Base-by-base conservation (phyloP, 2,888 invertebrate species). In the Ormyrus thymus region DNA sequence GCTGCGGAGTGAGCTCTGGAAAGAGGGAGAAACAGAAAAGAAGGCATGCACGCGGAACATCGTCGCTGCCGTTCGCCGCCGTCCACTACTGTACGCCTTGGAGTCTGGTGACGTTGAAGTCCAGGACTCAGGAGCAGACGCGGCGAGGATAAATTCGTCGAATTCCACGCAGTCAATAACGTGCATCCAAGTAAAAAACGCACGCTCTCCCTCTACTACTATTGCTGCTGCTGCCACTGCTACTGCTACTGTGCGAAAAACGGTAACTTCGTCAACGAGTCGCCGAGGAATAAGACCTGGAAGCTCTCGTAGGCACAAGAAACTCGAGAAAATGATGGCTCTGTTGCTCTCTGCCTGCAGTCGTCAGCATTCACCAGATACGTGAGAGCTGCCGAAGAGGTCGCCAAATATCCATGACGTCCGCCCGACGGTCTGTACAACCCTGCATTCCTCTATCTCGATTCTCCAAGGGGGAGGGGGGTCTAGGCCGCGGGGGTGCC, bases 341-440 rank as follows among this genome's bases (percentile, higher is more conserved):
- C 8, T 55, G 69, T 48, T 58, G 55, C 51, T 45, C 48, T 55
- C 51, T 58, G 68, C 56, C 65, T 29, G 29, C 29, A 65, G 64
- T 78, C 74, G 64, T 29, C 29, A 29, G 61, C 71, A 65, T 46
- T 48, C 50, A 61, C 46, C 65, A 61, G 71, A 71, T 55, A 75
- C 66, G 56, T 78, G 71, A 79, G 68, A 68, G 53, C 64, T 59
- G 58, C 29, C 73, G n/a, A 48, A n/a, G 56, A 46, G 61, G 51
- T 53, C 56, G 73, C 11, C 13, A 4, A n/a, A 8, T 43, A 62
- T 66, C 68, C 81, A 81, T 81, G 81, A 81, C 81, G 78, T 81
- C 81, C 75, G 68, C 75, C 59, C 81, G 78, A 81, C 80, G 80
- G 80, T 80, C 46, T 69, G 80, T 76, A 76, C 7, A 7, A 62